Base-by-base conservation (phyloP, 2,113 vertebrate genomes). In the Acanthisitta chloris region DNA sequence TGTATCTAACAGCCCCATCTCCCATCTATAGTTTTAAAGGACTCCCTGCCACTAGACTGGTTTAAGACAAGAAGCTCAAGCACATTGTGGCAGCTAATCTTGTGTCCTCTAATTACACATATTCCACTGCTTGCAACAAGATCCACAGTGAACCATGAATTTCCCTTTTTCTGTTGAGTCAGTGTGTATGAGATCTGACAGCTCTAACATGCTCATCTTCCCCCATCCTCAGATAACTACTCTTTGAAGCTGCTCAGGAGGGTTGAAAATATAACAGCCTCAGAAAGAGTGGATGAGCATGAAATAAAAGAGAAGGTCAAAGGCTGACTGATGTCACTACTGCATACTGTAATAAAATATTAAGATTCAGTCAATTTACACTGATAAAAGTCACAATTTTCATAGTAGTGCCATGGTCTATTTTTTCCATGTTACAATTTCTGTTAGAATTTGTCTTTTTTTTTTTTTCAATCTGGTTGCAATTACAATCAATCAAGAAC, bases 401-500 rank as follows among this genome's bases (percentile, higher is more conserved):
- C 36, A 57, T 29, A 46, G 10, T 28, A 82, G 9, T 61, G 14
- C 33, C 19, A 40, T 0, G 0, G 18, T 66, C 42, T 81, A 8
- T 21, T 74, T 85, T 61, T 73, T 7, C 23, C 6, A 33, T 34
- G 25, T 46, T 88, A 77, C 86, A 90, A 81, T 83, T 88, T 81
- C 33, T 11, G 33, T 62, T 55, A 73, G 17, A 57, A 74, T 82
- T 84, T 55, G 5, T 73, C 29, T 61, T 24, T 12, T 24, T 55
- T 21, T 24, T 59, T 25, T 36, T n/a, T 26, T 1, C 54, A 81
- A 85, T 69, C 31, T 90, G 23, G 45, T 67, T 86, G 80, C 55
- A 95, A 94, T 88, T 94, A 74, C 58, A 93, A 78, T 88, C 94
- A 86, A 86, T 88, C 90, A 88, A 81, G 59, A 92, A 21, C 51